Percentiles rank a stretch among this genome's conserved stretches.
Evolutionary conservation across 2,888 invertebrate genomes (phyloP).

Genomic region (Drosophila testacea): DNA sequence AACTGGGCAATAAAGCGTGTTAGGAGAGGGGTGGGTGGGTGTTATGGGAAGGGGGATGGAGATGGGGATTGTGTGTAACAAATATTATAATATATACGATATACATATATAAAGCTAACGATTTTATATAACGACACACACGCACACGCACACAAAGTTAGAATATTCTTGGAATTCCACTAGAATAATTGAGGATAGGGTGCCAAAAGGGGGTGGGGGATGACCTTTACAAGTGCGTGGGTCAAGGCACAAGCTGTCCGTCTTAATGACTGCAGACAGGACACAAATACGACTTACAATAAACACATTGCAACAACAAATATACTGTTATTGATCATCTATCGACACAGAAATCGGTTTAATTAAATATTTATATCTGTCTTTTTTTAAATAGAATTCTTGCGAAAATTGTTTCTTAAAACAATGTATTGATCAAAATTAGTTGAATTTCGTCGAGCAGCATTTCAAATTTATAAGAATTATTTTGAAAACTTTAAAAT

Average conservation of each 20-base stretch:
- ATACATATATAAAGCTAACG: slow-evolving; percentile 47
- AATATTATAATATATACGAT: slow-evolving; percentile 32
- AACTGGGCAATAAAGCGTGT: slow-evolving; percentile 10
- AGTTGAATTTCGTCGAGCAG: too few relatives aligned
- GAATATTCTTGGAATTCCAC: slow-evolving; percentile 1
- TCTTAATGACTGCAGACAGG: slow-evolving; percentile 1
- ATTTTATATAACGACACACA: slow-evolving; percentile 61
- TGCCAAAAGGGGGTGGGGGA: neutral
- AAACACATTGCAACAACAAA: slow-evolving; percentile 2
- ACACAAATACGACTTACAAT: slow-evolving; percentile 1
- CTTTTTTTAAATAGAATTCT: too few relatives aligned
- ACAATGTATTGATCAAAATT: too few relatives aligned
- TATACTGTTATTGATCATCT: too few relatives aligned
- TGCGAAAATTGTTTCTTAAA: neutral
- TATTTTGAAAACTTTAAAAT: too few relatives aligned
- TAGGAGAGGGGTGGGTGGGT: slow-evolving; percentile 8
- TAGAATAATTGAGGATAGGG: neutral
- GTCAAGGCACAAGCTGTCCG: slow-evolving; percentile 11
- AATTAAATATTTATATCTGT: too few relatives aligned
- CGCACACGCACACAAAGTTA: slow-evolving; percentile 8
- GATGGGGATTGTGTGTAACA: slow-evolving; percentile 11
- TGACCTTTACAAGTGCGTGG: slow-evolving; percentile 14
- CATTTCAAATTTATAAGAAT: too few relatives aligned
- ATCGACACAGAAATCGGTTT: too few relatives aligned
- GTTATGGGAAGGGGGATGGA: neutral